Conservation (phyloP, 2,797 vertebrate genomes). For the Amblyraja radiata region DNA sequence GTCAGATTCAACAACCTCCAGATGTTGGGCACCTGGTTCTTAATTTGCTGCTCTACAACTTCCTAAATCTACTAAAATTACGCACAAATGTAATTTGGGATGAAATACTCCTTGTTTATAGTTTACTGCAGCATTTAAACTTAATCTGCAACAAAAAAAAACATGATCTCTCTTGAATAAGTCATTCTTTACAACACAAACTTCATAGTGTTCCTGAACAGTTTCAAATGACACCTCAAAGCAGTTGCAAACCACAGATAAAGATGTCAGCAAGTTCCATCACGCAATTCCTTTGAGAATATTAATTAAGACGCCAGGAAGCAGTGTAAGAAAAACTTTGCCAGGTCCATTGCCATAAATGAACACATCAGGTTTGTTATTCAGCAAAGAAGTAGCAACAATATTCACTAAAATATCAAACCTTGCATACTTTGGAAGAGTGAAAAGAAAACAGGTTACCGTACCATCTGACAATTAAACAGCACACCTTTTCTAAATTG, state of each 20-base stretch:
- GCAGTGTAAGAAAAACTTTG: background rate
- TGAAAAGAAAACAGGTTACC: background rate
- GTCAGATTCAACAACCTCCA: background rate
- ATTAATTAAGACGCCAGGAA: background rate
- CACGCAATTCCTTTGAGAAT: slow-evolving; percentile 13
- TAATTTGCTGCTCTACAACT: background rate
- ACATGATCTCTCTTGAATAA: background rate
- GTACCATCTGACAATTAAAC: background rate
- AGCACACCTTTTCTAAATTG: background rate
- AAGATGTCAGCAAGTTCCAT: background rate
- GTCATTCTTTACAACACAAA: background rate
- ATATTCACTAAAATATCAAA: background rate
- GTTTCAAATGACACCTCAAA: background rate
- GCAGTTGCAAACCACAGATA: background rate
- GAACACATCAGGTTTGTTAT: background rate
- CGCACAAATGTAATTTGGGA: background rate
- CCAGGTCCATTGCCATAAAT: background rate
- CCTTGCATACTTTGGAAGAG: background rate
- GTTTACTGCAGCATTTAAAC: background rate
- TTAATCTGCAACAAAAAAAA: background rate
- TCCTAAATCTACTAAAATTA: background rate
- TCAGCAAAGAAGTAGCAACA: background rate
- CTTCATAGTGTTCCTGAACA: background rate
- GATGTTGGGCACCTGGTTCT: background rate
- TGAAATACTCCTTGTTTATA: background rate